Base-by-base conservation (phyloP, 53 echinoderm and acorn worm species). In the Echinarachnius parma region DNA sequence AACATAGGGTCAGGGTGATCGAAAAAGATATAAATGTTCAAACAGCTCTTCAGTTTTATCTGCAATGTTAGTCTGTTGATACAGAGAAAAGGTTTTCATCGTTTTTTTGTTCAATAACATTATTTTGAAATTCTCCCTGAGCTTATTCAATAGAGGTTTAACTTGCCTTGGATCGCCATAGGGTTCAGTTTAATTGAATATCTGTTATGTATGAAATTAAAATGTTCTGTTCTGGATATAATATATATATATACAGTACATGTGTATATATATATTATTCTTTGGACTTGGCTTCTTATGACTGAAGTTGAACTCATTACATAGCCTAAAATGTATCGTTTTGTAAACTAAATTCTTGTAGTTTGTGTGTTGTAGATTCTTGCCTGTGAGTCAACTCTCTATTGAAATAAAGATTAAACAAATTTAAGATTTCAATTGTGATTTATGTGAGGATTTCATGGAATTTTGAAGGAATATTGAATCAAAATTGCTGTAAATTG, bases 401-500 rank as follows among this genome's bases (percentile, higher is more conserved):
- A 14, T 50, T 50, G 52, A 14, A 22, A 29, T 46, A 64, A 64
- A n/a, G 64, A 24, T 27, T 64, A 64, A 46, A 64, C 28, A 64
- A 45, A 46, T 42, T 33, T 59, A 37, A 27, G 46, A 64, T 64
- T 62, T 9, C 9, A 14, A 9, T n/a, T 50, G 52, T 14, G 20
- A 9, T 4, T 28, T 44, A 46, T 46, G 64, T 46, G 46, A 64
- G 46, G 37, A 27, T 64, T 64, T 13, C 3, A 61, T 37, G 22
- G 37, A 59, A 46, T 64, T 1, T 50, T 5, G 18, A 46, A 46
- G 18, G 28, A 46, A 34, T 21, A 62, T 62, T 13, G 19, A 53
- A 21, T 11, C 28, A 16, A 39, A 25, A 26, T 26, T 72, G 72
- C 72, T 72, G 72, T 72, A 72, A 35, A 72, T 72, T 53, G 72